Evolutionary conservation across 2,888 invertebrate genomes (phyloP), one percentile per base, ranked within the genome.

Genomic region (Nomada hirtipes): DNA sequence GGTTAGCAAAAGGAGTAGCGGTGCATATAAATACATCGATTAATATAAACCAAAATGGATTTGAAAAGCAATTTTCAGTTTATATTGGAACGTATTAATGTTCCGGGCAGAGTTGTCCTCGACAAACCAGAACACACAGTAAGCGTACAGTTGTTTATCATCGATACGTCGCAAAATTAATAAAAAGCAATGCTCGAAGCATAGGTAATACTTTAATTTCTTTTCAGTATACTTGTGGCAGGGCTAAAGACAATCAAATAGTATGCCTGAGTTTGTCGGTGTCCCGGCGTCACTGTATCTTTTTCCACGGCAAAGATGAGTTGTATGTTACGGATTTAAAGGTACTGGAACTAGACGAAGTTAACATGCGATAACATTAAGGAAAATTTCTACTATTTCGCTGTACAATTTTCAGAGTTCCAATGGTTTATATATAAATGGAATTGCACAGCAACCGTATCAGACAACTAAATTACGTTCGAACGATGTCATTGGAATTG

Each of bases 361-460:
- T n/a, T 36, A 72, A 36, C 4, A 2, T 44, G 23, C 0, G 23
- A 13, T n/a, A 26, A 29, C 20, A 23, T 68, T 26, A 15, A 29
- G 11, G 1, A 15, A 29, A 52, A 2, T 20, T 20, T 0, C 26
- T 3, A 18, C 15, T 9, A 2, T n/a, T 50, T 0, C 61, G 10
- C 7, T 23, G 70, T 65, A 60, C 71, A 53, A 29, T 13, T 94
- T 94, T 83, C 89, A 96, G 96, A 96, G 96, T 90, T 93, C 95
- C 4, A 96, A 96, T 94, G 96, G 96, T 68, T 94, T 95, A 26
- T 96, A 91, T 91, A 91, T 96, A 70, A 96, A 96, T 70, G 91
- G 92, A 2, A 89, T 88, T 4, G 93, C 89, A 89, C 94, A 95
- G 85, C 83, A 91, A 18, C 90, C 93, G 53, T 92, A 94, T 60